Evolutionary conservation across 2,888 invertebrate species (phyloP), one percentile per base, ranked within the genome.

Genomic region (Trypoxylon attenuatum): DNA sequence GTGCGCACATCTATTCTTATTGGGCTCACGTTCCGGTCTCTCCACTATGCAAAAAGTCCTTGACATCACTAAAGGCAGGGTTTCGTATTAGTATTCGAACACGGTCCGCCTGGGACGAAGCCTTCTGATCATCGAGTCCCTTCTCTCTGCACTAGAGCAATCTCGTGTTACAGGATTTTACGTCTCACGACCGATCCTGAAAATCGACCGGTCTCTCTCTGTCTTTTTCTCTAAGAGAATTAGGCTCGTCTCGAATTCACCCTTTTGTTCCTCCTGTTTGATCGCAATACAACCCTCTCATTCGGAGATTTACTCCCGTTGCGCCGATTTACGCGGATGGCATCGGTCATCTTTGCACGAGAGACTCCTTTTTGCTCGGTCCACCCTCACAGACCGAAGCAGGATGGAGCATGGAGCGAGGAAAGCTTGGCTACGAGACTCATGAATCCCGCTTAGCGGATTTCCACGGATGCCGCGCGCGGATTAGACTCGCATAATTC

Each of bases 401-500:
- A 33, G n/a, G 6, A 33, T n/a, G n/a, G n/a, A 4, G 1, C 13
- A 10, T 4, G 33, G 33, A 6, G 33, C 33, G 25, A 25, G 25
- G 25, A 29, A 43, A 58, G 23, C 22, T 25, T 15, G 39, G 23
- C 41, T 22, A 10, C 13, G 46, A 45, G 51, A 41, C 63, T 29
- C 50, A 45, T 57, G 70, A 71, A 74, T 73, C 61, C 66, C 55
- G 66, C 71, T 64, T 61, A 68, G 58, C 57, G 72, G 65, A 74
- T 76, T 65, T 67, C 60, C 55, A 49, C 66, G 43, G 49, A 41
- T 57, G 29, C 52, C 55, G 19, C 55, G n/a, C n/a, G 42, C 53
- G 72, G 67, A 72, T 77, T 73, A 67, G 67, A 69, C 70, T 60
- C 63, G 67, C 69, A 73, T 74, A 72, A 67, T 75, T 71, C 69